These are phyloP conservation scores for Agelastica alni DNA, from an alignment of 2,888 invertebrate genomes.

Conservation along the genomic window DNA sequence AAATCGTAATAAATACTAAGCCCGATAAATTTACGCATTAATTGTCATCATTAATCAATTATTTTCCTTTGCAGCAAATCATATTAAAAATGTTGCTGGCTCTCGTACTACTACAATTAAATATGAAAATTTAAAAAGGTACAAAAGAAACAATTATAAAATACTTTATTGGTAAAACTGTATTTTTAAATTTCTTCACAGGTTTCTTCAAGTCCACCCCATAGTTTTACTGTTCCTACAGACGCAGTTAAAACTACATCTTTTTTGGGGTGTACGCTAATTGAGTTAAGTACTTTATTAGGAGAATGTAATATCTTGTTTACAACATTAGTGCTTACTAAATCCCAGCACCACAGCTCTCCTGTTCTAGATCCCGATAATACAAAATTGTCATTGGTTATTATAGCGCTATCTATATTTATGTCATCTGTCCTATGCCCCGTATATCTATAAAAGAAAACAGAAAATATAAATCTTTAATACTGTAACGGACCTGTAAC, in stretches of 20 bases:
- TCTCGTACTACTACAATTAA: no score
- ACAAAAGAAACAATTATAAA: no score
- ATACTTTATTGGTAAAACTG: no score
- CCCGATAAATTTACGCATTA: no score
- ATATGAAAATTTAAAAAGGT: no score
- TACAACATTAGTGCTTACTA: constrained; percentile 73
- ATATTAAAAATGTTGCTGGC: no score
- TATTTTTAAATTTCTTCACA: no score
- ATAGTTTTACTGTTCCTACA: constrained; percentile 72
- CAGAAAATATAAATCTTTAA: no score
- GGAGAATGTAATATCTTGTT: constrained; percentile 60
- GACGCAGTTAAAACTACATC: constrained; percentile 74
- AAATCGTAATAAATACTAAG: no score
- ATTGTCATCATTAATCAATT: no score
- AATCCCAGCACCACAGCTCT: constrained; percentile 84
- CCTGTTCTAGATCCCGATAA: constrained; percentile 91
- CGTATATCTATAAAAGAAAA: constrained; percentile 63
- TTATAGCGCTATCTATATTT: constrained; percentile 84
- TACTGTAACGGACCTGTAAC: no score
- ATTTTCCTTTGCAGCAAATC: no score
- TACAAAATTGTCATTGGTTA: constrained; percentile 82
- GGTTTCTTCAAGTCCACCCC: constrained; percentile 59
- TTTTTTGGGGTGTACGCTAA: constrained; percentile 80
- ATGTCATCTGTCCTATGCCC: constrained; percentile 85
- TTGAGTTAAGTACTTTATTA: constrained; percentile 73